phyloP scores from a whole-genome alignment of 2,888 invertebrate species.

The Eugnorisma glareosa region DNA sequence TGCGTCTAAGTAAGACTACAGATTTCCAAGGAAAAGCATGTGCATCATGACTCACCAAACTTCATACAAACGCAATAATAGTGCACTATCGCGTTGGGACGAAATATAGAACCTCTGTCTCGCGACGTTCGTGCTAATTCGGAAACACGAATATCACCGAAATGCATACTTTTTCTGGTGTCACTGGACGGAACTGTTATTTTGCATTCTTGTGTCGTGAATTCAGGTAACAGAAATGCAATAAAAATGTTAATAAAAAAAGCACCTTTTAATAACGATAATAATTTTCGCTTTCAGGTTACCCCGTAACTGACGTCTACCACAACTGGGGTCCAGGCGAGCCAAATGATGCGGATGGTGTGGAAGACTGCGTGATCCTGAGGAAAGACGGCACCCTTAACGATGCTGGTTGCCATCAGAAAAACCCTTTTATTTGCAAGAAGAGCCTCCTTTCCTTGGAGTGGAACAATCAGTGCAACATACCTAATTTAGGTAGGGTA shows the following conservation, averaged over 20 bases:
- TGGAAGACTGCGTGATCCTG: slow-evolving; percentile 39
- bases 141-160: not conserved
- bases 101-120: not conserved
- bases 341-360: slow-evolving; percentile 39
- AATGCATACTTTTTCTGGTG: not conserved
- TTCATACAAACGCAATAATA: not conserved
- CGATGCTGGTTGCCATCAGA: slow-evolving; percentile 67
- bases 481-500: slow-evolving; percentile 76
- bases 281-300: slow-evolving; percentile 25
- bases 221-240: not conserved
- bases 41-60: not conserved
- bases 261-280: not conserved
- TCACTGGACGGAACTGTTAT: not conserved
- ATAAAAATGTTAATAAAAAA: not conserved
- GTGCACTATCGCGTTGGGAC: not conserved
- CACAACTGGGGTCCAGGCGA: slow-evolving; percentile 36
- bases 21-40: not conserved
- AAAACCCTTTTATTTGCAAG: slow-evolving; percentile 82
- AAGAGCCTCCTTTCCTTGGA: slow-evolving; percentile 75
- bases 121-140: not conserved
- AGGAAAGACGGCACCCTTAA: slow-evolving; percentile 22
- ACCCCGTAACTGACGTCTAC: slow-evolving; percentile 35
- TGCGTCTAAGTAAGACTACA: not conserved
- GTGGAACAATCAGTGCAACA: slow-evolving; percentile 80
- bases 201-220: not conserved